These are phyloP conservation scores for Lethenteron camtschaticum DNA, from an alignment of 2,113 vertebrate species.

Conservation along the genomic window DNA sequence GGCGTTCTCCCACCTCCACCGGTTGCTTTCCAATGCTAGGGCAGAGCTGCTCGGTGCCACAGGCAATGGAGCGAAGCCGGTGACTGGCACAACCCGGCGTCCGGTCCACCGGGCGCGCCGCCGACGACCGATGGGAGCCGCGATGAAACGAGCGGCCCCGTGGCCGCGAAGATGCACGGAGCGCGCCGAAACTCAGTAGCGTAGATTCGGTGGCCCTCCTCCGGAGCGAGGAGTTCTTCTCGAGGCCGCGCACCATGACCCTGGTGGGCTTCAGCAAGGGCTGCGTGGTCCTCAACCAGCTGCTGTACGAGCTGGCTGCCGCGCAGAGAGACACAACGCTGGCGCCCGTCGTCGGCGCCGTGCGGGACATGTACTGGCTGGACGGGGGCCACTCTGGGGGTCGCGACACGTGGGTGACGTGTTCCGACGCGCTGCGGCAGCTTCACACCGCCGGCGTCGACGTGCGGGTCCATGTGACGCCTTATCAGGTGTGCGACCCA, in stretches of 20 bases:
- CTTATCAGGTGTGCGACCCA: constrained; percentile 71
- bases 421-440: constrained; percentile 36
- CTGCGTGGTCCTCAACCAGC: constrained; percentile 89
- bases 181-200: neutral
- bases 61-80: neutral
- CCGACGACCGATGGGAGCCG: neutral
- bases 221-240: neutral
- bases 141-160: neutral
- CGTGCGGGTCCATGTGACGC: constrained; percentile 68
- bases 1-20: constrained; percentile 57
- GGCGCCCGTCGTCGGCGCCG: constrained; percentile 31
- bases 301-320: constrained; percentile 55
- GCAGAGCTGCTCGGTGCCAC: neutral
- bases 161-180: neutral
- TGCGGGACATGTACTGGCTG: constrained; percentile 72
- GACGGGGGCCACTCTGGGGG: constrained; percentile 87
- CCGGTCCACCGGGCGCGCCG: too few relatives aligned
- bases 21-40: constrained; percentile 41
- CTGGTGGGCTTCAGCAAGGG: constrained; percentile 95
- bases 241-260: constrained; percentile 27
- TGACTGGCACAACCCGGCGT: too few relatives aligned
- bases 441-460: constrained; percentile 44
- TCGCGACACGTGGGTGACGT: constrained; percentile 77
- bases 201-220: too few relatives aligned
- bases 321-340: constrained; percentile 41